Evolutionary conservation across 2,888 invertebrate genomes (phyloP).

Genomic region (Mesorhabditis sp.): DNA sequence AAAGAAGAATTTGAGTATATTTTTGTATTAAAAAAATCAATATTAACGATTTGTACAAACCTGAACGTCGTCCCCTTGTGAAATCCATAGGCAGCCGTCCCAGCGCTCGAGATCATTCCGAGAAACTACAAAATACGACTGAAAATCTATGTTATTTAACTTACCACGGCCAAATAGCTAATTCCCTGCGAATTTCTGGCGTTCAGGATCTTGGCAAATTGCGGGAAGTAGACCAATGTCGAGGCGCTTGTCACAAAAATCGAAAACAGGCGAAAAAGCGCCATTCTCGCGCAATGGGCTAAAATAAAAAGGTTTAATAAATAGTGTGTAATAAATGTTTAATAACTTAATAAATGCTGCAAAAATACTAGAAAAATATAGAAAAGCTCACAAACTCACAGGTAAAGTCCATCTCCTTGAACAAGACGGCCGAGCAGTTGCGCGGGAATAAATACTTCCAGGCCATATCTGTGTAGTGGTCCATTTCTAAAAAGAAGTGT

Average conservation of each 20-base stretch:
- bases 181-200: neutral
- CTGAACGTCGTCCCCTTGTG: constrained; percentile 4
- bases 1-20: too few relatives aligned
- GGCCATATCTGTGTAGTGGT: neutral
- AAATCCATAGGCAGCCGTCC: neutral
- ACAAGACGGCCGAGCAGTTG: constrained; percentile 1
- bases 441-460: neutral
- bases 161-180: neutral
- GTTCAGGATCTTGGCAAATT: neutral
- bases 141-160: neutral
- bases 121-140: neutral
- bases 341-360: too few relatives aligned
- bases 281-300: neutral
- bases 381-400: too few relatives aligned
- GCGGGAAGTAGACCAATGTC: constrained; percentile 4
- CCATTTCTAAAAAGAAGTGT: neutral
- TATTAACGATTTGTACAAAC: neutral
- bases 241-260: neutral
- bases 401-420: neutral
- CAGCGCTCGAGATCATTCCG: neutral
- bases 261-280: neutral
- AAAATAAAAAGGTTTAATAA: neutral
- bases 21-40: too few relatives aligned
- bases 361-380: too few relatives aligned
- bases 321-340: too few relatives aligned